These are phyloP conservation scores for Acleris literana DNA, from an alignment of 2,888 invertebrate genomes.

Conservation along the genomic window DNA sequence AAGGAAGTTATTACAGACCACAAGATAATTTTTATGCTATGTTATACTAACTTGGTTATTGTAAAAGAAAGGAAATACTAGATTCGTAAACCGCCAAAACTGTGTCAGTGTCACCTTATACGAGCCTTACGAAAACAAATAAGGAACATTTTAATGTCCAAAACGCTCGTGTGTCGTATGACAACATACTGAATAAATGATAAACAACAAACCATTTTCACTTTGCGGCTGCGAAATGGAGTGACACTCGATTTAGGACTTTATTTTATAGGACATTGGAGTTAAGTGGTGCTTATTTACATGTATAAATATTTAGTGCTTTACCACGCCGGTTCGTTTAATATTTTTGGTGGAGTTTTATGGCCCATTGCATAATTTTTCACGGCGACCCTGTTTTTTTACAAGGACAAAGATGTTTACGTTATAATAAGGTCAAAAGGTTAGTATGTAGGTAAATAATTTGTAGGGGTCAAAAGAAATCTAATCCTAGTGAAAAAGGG, in stretches of 20 bases:
- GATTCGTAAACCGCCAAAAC: too few relatives aligned
- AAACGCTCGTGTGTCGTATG: conserved; percentile 26
- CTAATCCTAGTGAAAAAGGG: too few relatives aligned
- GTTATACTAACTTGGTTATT: too few relatives aligned
- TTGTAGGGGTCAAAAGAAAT: too few relatives aligned
- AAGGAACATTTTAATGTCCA: conserved; percentile 18
- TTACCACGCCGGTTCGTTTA: conserved; percentile 19
- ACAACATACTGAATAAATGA: conserved; percentile 34
- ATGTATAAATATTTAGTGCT: conserved; percentile 12
- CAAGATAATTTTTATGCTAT: too few relatives aligned
- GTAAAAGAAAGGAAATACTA: too few relatives aligned
- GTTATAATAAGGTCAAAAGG: conserved; percentile 3
- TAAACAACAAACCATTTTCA: conserved; percentile 21
- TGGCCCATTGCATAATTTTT: conserved; percentile 28
- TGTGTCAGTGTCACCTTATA: too few relatives aligned
- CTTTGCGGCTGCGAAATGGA: conserved; percentile 26
- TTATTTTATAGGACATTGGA: conserved; percentile 13
- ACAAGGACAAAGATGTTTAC: conserved; percentile 31
- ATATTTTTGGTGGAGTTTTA: conserved; percentile 11
- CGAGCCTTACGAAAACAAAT: conserved; percentile 11
- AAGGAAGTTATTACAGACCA: too few relatives aligned
- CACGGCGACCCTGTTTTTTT: conserved; percentile 20
- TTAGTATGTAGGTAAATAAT: not conserved
- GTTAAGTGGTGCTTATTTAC: conserved; percentile 6
- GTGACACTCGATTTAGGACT: conserved; percentile 20